Percentiles rank a stretch among this genome's conserved stretches.
These are phyloP conservation scores for Allophyes oxyacanthae DNA, from an alignment of 2,888 invertebrate genomes.

Conservation along the genomic window DNA sequence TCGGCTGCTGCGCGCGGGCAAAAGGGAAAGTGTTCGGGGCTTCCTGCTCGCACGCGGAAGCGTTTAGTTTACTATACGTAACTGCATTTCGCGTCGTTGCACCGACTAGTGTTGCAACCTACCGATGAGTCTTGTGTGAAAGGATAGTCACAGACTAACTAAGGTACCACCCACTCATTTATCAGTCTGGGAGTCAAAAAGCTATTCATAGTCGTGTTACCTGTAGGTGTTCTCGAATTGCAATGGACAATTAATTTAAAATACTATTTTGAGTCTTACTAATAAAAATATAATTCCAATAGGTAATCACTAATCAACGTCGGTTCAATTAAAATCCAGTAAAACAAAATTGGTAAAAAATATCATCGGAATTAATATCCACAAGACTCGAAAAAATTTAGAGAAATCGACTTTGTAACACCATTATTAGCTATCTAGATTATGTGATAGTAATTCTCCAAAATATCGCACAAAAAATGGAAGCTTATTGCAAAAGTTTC, in stretches of 20 bases:
- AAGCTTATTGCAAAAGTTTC: constrained; percentile 29
- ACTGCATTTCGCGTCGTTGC: constrained; percentile 74
- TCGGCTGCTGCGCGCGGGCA: constrained; percentile 87
- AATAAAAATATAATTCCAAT: no score
- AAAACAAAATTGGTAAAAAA: no score
- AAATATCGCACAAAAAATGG: constrained; percentile 13
- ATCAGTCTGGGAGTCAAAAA: constrained; percentile 35
- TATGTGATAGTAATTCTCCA: not conserved
- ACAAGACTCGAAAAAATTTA: no score
- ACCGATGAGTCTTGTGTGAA: constrained; percentile 54
- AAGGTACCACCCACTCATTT: constrained; percentile 37
- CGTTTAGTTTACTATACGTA: constrained; percentile 80
- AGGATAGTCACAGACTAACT: constrained; percentile 24
- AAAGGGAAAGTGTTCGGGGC: constrained; percentile 86
- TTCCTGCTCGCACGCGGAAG: constrained; percentile 88
- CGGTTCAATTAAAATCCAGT: no score
- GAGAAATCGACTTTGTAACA: not conserved
- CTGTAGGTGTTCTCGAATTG: constrained; percentile 3
- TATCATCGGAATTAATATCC: no score
- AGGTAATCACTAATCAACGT: no score
- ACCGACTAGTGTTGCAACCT: constrained; percentile 53
- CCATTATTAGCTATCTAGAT: constrained; percentile 8
- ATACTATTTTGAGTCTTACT: no score
- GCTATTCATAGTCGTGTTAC: constrained; percentile 19
- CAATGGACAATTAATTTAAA: not conserved